phyloP scores from a whole-genome alignment of 2,888 invertebrate species.

The Ditylenchus weischeri region DNA sequence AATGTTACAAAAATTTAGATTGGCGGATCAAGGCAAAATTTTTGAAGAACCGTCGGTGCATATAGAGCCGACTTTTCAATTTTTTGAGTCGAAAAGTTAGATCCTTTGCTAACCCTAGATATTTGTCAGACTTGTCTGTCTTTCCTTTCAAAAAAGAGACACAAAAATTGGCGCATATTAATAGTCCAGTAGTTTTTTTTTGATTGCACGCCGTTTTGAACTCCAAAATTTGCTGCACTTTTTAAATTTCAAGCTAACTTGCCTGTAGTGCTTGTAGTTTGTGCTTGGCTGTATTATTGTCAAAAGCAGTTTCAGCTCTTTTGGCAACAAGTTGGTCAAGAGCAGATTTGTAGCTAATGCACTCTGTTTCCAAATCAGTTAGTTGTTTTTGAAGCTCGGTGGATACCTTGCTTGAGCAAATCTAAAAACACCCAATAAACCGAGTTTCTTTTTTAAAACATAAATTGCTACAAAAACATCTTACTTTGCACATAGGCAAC shows the following conservation, averaged over 20 bases:
- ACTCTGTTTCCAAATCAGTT: constrained; percentile 44
- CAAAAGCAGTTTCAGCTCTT: constrained; percentile 26
- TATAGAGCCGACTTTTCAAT: no score
- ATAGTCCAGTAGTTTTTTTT: no score
- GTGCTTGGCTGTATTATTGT: constrained; percentile 33
- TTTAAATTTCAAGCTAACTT: background rate
- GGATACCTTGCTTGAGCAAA: constrained; percentile 47
- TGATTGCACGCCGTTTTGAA: no score
- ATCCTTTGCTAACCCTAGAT: no score
- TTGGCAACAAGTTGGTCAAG: constrained; percentile 38
- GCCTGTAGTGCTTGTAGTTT: constrained; percentile 39
- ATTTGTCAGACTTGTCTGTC: no score
- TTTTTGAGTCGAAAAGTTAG: no score
- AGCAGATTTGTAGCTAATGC: constrained; percentile 39
- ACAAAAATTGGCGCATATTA: no score
- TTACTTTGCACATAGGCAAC: constrained; percentile 52
- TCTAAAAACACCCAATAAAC: constrained; percentile 34
- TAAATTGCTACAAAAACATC: background rate
- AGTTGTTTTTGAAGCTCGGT: constrained; percentile 47
- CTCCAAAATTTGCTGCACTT: no score
- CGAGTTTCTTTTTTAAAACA: background rate
- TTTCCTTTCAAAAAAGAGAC: no score
- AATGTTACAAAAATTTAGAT: no score
- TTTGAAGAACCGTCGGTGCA: no score
- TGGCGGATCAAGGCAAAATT: no score